A percentile compares a stretch with the other conserved stretches of the same genome.
These are phyloP conservation scores for Oryzias woworae DNA, from an alignment of 2,113 vertebrate genomes.

Conservation along the genomic window DNA sequence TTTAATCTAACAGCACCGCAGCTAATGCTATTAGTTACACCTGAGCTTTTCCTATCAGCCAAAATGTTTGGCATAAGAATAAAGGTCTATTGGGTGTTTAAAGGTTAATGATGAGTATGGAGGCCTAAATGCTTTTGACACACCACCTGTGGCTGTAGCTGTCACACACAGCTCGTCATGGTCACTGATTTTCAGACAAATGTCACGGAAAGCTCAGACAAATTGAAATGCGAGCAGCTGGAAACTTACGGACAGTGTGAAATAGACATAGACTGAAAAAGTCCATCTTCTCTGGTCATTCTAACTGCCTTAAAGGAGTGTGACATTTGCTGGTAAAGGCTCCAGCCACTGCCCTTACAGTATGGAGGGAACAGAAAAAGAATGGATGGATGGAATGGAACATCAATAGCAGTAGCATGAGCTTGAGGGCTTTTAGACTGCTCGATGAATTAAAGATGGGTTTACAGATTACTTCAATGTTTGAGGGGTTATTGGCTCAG, in stretches of 20 bases:
- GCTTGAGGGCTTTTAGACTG: constrained; percentile 11
- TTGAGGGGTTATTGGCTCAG: constrained; percentile 37
- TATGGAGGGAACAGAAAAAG: not conserved
- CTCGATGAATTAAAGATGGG: constrained; percentile 22
- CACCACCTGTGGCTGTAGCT: constrained; percentile 39
- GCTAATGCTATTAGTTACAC: constrained; percentile 40
- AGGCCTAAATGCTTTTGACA: constrained; percentile 23
- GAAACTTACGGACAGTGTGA: constrained; percentile 31
- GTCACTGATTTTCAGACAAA: constrained; percentile 40
- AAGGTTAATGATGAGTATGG: constrained; percentile 52
- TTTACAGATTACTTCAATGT: constrained; percentile 30
- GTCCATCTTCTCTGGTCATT: constrained; percentile 28
- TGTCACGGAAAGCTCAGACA: constrained; percentile 34
- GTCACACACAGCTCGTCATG: constrained; percentile 14
- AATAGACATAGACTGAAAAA: constrained; percentile 20
- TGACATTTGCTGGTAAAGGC: not conserved
- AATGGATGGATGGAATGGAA: constrained; percentile 5
- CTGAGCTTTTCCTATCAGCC: constrained; percentile 34
- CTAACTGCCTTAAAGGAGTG: constrained; percentile 19
- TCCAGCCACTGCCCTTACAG: not conserved
- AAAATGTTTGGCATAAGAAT: constrained; percentile 33
- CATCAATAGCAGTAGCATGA: constrained; percentile 19
- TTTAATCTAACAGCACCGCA: constrained; percentile 13
- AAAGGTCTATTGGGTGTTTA: constrained; percentile 41
- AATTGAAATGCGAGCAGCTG: constrained; percentile 40